These are phyloP conservation scores for Dinocampus coccinellae DNA, from an alignment of 2,888 invertebrate species.

Conservation along the genomic window DNA sequence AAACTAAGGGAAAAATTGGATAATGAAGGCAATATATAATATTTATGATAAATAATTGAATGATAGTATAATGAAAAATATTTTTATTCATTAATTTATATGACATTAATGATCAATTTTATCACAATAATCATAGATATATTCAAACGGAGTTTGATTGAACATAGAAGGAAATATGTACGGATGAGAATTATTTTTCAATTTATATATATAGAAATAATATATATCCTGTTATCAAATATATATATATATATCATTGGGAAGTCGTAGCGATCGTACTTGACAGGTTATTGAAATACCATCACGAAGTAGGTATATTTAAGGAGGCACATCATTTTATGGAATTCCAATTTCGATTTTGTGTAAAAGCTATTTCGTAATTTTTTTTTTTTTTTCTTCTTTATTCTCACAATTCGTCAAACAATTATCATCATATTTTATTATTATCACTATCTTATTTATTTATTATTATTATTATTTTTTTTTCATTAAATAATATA, in stretches of 20 bases:
- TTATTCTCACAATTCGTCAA: background rate
- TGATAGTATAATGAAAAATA: background rate
- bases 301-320: constrained; percentile 59
- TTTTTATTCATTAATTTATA: too few relatives aligned
- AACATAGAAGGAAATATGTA: background rate
- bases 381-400: background rate
- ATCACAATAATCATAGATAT: background rate
- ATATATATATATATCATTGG: background rate
- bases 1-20: too few relatives aligned
- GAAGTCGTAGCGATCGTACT: constrained; percentile 23
- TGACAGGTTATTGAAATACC: constrained; percentile 63
- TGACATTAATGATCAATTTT: too few relatives aligned
- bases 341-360: constrained; percentile 65
- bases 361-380: background rate
- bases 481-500: too few relatives aligned
- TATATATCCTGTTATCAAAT: background rate
- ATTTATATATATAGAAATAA: background rate
- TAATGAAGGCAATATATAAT: background rate
- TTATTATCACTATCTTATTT: too few relatives aligned
- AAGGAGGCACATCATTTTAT: constrained; percentile 48
- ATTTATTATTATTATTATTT: too few relatives aligned
- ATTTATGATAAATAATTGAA: background rate
- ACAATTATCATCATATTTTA: background rate
- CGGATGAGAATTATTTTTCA: background rate
- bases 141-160: background rate